These are phyloP conservation scores for Chunga burmeisteri DNA, from an alignment of 2,113 vertebrate genomes.

Conservation along the genomic window DNA sequence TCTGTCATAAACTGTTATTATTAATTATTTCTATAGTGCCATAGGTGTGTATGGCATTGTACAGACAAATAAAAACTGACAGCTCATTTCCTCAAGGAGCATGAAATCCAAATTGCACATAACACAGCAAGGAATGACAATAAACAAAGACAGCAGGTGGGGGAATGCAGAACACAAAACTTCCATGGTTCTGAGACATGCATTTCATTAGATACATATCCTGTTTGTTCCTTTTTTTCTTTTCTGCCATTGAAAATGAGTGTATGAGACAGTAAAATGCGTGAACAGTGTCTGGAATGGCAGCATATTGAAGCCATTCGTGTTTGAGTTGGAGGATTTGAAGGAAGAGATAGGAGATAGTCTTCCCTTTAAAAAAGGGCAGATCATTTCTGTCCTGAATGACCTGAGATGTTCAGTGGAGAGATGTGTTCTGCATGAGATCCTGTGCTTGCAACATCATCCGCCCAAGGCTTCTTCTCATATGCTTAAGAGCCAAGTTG, in stretches of 20 bases:
- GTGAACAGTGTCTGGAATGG: background rate
- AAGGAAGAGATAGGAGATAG: background rate
- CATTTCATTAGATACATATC: background rate
- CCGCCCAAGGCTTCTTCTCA: background rate
- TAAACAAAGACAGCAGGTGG: conserved; percentile 4
- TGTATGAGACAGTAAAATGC: background rate
- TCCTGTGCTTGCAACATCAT: background rate
- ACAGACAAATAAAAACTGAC: conserved; percentile 9
- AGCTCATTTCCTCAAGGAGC: background rate
- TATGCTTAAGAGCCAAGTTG: background rate
- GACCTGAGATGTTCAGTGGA: background rate
- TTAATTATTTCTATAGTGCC: background rate
- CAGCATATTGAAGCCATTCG: background rate
- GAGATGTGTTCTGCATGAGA: background rate
- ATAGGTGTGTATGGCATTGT: background rate
- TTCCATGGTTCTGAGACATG: background rate
- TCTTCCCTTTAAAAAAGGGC: background rate
- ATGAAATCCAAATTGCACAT: background rate
- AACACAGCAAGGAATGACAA: background rate
- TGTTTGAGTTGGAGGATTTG: background rate
- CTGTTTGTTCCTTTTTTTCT: background rate
- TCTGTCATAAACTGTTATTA: conserved; percentile 34
- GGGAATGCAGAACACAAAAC: background rate
- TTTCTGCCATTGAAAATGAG: background rate
- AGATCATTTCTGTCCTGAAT: background rate